Percentiles rank a stretch among this genome's conserved stretches.
phyloP scores from a whole-genome alignment of 1,140 invertebrate genomes.

The silkworm (Bombyx mori) region ASM3026992v2 NC_085115.1:10427001-10427500 shows the following conservation, averaged over 20 bases:
- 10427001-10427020: no score
- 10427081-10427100: no score
- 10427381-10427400: constrained; percentile 29
- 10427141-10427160: constrained; percentile 4
- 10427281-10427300: constrained; percentile 12
- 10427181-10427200: constrained; percentile 8
- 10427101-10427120: not conserved
- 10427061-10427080: no score
- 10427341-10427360: constrained; percentile 13
- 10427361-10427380: constrained; percentile 19
- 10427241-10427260: constrained; percentile 24
- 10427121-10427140: constrained; percentile 4
- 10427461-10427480: constrained; percentile 39
- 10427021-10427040: no score
- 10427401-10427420: constrained; percentile 41
- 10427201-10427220: constrained; percentile 9
- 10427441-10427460: constrained; percentile 63
- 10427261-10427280: constrained; percentile 16
- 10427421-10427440: constrained; percentile 48
- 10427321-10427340: constrained; percentile 5
- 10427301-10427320: constrained; percentile 20
- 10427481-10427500: constrained; percentile 34
- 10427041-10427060: no score
- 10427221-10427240: constrained; percentile 7
- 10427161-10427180: constrained; percentile 6